A percentile compares a stretch with the other conserved stretches of the same genome.
These are phyloP conservation scores for Cataglyphis livida DNA, from an alignment of 2,888 invertebrate genomes.

Conservation along the genomic window DNA sequence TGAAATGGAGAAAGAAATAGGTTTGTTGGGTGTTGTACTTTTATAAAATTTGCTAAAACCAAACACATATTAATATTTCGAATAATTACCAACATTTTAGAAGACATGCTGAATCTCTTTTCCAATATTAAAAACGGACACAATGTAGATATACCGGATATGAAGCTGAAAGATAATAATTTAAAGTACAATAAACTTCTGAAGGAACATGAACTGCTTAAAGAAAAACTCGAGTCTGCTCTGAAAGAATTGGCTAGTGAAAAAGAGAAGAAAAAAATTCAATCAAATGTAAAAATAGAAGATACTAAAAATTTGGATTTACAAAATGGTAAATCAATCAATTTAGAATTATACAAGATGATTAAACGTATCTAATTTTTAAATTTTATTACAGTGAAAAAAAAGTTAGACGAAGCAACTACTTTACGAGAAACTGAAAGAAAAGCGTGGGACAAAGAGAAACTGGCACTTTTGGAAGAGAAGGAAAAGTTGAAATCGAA, in stretches of 20 bases:
- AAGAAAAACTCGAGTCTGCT: conserved; percentile 79
- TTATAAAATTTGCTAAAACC: conserved; percentile 1
- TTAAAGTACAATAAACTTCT: conserved; percentile 80
- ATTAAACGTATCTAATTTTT: conserved; percentile 3
- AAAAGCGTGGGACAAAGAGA: conserved; percentile 86
- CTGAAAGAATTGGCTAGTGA: conserved; percentile 79
- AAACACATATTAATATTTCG: conserved; percentile 13
- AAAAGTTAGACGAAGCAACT: conserved; percentile 87
- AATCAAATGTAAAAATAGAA: conserved; percentile 48
- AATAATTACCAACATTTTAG: conserved; percentile 68
- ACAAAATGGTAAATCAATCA: conserved; percentile 84
- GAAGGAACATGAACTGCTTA: conserved; percentile 81
- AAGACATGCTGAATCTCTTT: conserved; percentile 80
- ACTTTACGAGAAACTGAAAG: conserved; percentile 78
- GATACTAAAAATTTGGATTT: conserved; percentile 81
- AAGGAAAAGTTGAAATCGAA: conserved; percentile 86
- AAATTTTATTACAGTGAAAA: conserved; percentile 83
- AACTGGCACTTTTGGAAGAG: conserved; percentile 86
- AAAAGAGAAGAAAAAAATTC: conserved; percentile 65
- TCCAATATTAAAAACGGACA: conserved; percentile 78
- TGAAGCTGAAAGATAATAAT: conserved; percentile 72
- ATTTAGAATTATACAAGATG: not conserved
- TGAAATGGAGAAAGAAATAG: conserved; percentile 95
- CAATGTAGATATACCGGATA: conserved; percentile 73
- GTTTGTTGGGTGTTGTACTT: conserved; percentile 81